Base-by-base conservation (phyloP, 2,113 vertebrate species). In the Alces alces region DNA sequence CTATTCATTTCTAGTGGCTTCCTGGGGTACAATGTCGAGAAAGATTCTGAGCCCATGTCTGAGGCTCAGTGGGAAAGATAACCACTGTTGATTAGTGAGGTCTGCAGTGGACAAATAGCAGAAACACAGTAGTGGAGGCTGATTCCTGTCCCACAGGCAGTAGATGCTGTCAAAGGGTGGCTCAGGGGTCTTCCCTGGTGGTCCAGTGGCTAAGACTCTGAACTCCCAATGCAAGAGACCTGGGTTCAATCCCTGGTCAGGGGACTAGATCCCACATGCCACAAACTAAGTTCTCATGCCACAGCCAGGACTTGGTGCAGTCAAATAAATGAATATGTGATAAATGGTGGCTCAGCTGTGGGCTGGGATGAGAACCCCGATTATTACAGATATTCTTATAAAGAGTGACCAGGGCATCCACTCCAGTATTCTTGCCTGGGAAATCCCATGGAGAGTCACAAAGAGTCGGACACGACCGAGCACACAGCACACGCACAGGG, bases 341-440 rank as follows among this genome's bases (percentile, higher is more conserved):
- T 19, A 1, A 43, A 52, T 0, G 60, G 6, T 17, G 45, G 57
- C 25, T 17, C 25, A 0, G 25, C 10, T 16, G 10, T 0, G 6
- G 30, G 25, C 5, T 47, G 55, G 2, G 45, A 28, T 6, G 3
- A 39, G 21, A 4, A 7, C 3, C 6, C 10, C 6, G 16, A 3
- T 30, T 50, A 10, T 33, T 60, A 7, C 14, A 36, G 25, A 12
- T 25, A 19, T 17, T 58, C 73, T 6, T 17, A 27, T 21, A 9
- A 57, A 83, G 39, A 27, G 13, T 43, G 10, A 52, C 33, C 21
- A 5, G 19, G 13, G 21, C 47, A 10, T 33, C 13, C 1, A 0
- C 70, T 43, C 23, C 70, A 27, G 70, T 27, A 43, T 27, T 76
- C 70, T 76, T 76, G 70, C 39, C 70, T 76, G 70, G 70, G 23